Percentiles rank a stretch among this genome's conserved stretches.
These are phyloP conservation scores for Stenoptilia bipunctidactyla DNA, from an alignment of 2,888 invertebrate species.

Conservation along the genomic window DNA sequence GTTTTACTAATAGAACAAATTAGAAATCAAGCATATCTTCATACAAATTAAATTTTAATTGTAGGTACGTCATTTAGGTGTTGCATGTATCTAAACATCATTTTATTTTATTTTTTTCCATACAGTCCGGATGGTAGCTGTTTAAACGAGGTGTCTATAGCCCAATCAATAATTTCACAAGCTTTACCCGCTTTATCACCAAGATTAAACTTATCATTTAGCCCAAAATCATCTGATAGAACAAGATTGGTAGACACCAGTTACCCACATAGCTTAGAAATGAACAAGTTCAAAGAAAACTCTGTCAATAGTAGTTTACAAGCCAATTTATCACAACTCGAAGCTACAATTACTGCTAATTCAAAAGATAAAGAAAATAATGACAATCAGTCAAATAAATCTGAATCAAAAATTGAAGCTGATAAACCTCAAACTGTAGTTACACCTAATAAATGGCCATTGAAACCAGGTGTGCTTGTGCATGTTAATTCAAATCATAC, in stretches of 20 bases:
- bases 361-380: conserved; percentile 23
- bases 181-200: conserved; percentile 64
- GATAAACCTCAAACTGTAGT: conserved; percentile 39
- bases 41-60: no score
- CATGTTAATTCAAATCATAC: conserved; percentile 89
- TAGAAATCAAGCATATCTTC: no score
- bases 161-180: conserved; percentile 69
- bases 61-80: conserved; percentile 6
- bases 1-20: no score
- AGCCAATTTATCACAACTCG: conserved; percentile 37
- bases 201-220: conserved; percentile 51
- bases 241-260: conserved; percentile 52
- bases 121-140: conserved; percentile 67
- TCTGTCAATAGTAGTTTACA: conserved; percentile 26
- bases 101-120: conserved; percentile 13
- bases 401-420: conserved; percentile 29
- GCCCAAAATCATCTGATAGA: conserved; percentile 57
- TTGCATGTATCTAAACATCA: conserved; percentile 1
- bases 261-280: conserved; percentile 39
- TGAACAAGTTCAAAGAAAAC: conserved; percentile 41
- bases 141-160: conserved; percentile 63
- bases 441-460: conserved; percentile 83
- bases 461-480: conserved; percentile 89
- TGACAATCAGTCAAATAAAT: conserved; percentile 29
- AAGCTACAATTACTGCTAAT: conserved; percentile 32